These are phyloP conservation scores for Drosophila sordidula DNA, from an alignment of 2,888 invertebrate genomes.

Conservation along the genomic window DNA sequence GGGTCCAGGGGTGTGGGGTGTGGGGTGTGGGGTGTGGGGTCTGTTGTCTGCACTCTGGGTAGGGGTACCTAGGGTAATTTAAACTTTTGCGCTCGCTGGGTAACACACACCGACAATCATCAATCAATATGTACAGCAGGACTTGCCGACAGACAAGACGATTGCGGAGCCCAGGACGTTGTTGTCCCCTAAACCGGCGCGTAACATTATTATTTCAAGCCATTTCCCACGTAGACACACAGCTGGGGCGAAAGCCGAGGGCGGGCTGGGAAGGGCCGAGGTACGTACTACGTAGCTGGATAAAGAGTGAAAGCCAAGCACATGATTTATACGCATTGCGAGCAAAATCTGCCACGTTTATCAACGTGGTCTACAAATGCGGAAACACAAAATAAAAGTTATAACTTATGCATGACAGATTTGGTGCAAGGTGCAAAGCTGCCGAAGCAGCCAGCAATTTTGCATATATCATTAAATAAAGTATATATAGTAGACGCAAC, in stretches of 20 bases:
- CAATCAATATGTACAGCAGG: conserved; percentile 70
- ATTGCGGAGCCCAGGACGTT: conserved; percentile 24
- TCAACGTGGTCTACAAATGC: conserved; percentile 64
- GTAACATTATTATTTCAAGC: conserved; percentile 77
- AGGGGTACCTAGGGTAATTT: conserved; percentile 57
- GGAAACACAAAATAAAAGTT: conserved; percentile 77
- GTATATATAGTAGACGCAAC: conserved; percentile 7
- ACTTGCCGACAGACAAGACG: conserved; percentile 45
- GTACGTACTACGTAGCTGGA: conserved; percentile 32
- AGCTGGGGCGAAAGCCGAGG: conserved; percentile 17
- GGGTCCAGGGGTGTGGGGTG: not conserved
- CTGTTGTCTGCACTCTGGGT: no score
- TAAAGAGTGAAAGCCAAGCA: conserved; percentile 65
- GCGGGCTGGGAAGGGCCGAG: conserved; percentile 1
- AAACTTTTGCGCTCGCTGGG: conserved; percentile 62
- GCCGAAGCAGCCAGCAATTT: conserved; percentile 33
- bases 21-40: no score
- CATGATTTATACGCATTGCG: conserved; percentile 72
- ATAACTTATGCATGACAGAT: conserved; percentile 81
- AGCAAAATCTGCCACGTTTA: conserved; percentile 57
- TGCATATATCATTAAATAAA: conserved; percentile 57
- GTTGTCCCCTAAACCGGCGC: conserved; percentile 46
- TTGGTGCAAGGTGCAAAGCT: conserved; percentile 76
- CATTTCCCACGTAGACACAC: conserved; percentile 68
- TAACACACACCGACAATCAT: conserved; percentile 64